These are phyloP conservation scores for Aricia artaxerxes DNA, from an alignment of 2,888 invertebrate genomes.

Conservation along the genomic window DNA sequence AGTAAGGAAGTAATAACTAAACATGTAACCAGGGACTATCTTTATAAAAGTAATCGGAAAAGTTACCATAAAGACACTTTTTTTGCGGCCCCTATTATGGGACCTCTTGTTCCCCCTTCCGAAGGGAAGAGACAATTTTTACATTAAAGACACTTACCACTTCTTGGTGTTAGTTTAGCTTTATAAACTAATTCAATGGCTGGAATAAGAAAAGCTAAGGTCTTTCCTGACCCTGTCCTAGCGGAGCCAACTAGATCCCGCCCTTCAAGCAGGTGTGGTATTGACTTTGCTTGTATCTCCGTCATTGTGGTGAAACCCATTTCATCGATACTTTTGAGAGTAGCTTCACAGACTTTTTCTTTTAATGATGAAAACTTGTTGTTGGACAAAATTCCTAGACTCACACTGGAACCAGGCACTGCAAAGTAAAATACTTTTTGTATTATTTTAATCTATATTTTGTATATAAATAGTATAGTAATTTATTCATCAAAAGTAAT, in stretches of 20 bases:
- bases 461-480: too few relatives aligned
- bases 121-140: too few relatives aligned
- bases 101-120: too few relatives aligned
- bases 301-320: constrained; percentile 98
- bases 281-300: constrained; percentile 94
- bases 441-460: not conserved
- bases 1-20: too few relatives aligned
- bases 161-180: constrained; percentile 93
- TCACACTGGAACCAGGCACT: constrained; percentile 84
- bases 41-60: too few relatives aligned
- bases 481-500: not conserved
- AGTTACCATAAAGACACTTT: not conserved
- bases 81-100: too few relatives aligned
- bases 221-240: constrained; percentile 98
- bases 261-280: constrained; percentile 94
- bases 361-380: constrained; percentile 80
- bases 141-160: constrained; percentile 80
- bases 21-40: too few relatives aligned
- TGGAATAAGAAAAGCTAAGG: constrained; percentile 96
- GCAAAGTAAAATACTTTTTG: constrained; percentile 44
- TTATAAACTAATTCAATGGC: constrained; percentile 95
- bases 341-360: constrained; percentile 88
- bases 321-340: constrained; percentile 90
- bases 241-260: constrained; percentile 96
- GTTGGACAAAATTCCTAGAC: constrained; percentile 81